A percentile compares a stretch with the other conserved stretches of the same genome.
These are phyloP conservation scores for Phrynocephalus forsythii DNA, from an alignment of 2,797 vertebrate genomes.

Conservation along the genomic window DNA sequence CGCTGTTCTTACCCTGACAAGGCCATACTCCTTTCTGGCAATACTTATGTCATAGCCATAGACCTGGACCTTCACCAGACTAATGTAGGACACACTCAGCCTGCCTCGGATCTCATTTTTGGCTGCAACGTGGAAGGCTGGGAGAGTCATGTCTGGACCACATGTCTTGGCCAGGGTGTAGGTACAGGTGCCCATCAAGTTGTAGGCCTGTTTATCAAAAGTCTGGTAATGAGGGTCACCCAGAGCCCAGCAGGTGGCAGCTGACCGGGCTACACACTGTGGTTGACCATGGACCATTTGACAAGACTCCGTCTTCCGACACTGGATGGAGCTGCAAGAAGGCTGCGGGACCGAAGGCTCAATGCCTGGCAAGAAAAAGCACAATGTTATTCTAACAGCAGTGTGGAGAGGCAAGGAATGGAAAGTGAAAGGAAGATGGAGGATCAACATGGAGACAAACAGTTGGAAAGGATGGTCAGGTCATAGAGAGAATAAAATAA, in stretches of 20 bases:
- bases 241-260: slow-evolving; percentile 81
- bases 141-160: slow-evolving; percentile 70
- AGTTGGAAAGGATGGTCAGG: background rate
- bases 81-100: slow-evolving; percentile 78
- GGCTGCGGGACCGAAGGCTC: background rate
- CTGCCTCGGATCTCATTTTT: slow-evolving; percentile 81
- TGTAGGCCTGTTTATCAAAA: slow-evolving; percentile 82
- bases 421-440: background rate
- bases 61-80: slow-evolving; percentile 76
- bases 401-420: background rate
- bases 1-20: slow-evolving; percentile 72
- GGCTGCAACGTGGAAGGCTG: slow-evolving; percentile 82
- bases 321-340: slow-evolving; percentile 71
- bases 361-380: background rate
- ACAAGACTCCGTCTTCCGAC: slow-evolving; percentile 80
- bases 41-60: slow-evolving; percentile 77
- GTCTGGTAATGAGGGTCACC: slow-evolving; percentile 89
- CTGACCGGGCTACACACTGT: slow-evolving; percentile 72
- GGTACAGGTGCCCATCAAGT: slow-evolving; percentile 91
- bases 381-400: background rate
- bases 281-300: slow-evolving; percentile 64
- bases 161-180: slow-evolving; percentile 83
- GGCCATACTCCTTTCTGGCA: slow-evolving; percentile 74
- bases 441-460: background rate
- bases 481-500: background rate